These are phyloP conservation scores for Virgularia gustaviana DNA, from an alignment of 92 coral and sea anemone genomes.

Conservation along the genomic window DNA sequence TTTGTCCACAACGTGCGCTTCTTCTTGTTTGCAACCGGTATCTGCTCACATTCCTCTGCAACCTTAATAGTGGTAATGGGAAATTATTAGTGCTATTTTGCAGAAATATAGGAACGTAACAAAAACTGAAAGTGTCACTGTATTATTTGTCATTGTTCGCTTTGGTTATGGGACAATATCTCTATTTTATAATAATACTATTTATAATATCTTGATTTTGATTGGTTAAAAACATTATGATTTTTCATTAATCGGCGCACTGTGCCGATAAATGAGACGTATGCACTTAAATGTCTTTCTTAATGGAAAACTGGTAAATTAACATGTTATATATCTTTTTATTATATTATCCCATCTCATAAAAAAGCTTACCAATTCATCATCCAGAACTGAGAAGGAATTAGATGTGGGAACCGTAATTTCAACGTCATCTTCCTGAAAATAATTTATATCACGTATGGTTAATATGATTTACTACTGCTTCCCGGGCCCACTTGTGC, in stretches of 20 bases:
- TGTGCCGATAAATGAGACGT: no score
- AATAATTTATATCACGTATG: no score
- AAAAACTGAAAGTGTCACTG: no score
- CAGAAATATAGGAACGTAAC: no score
- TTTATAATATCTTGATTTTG: no score
- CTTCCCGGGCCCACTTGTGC: no score
- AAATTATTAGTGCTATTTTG: background rate
- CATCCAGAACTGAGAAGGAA: conserved; percentile 4
- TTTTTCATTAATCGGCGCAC: no score
- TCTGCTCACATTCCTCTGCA: background rate
- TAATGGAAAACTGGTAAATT: background rate
- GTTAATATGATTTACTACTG: no score
- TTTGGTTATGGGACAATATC: no score
- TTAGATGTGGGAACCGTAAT: background rate
- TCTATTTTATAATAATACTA: no score
- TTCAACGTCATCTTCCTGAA: conserved; percentile 2
- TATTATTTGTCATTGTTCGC: no score
- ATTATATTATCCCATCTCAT: background rate
- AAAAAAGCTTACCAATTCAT: conserved; percentile 2
- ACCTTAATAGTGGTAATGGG: background rate
- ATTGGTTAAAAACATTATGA: no score
- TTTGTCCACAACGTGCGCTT: conserved; percentile 1
- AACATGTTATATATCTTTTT: background rate
- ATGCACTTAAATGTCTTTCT: background rate
- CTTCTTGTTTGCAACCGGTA: conserved; percentile 3